These are phyloP conservation scores for Plotosus lineatus DNA, from an alignment of 2,113 vertebrate genomes.

Conservation along the genomic window DNA sequence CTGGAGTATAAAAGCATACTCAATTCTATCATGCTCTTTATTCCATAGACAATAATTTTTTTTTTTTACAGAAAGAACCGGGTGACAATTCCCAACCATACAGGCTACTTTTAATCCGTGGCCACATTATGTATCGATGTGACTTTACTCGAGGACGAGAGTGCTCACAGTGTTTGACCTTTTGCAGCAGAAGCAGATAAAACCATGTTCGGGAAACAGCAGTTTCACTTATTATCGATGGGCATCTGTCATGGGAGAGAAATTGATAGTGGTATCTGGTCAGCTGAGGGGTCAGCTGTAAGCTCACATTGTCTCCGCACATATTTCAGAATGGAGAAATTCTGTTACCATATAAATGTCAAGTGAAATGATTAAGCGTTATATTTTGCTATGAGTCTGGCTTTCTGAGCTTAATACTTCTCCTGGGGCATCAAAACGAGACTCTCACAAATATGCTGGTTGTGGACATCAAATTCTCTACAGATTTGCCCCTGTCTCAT, in stretches of 20 bases:
- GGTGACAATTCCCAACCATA: slow-evolving; percentile 30
- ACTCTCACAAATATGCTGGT: not conserved
- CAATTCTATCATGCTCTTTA: slow-evolving; percentile 20
- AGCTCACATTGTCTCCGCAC: not conserved
- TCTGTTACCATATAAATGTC: slow-evolving; percentile 11
- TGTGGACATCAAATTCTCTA: not conserved
- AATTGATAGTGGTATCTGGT: not conserved
- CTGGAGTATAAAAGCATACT: not conserved
- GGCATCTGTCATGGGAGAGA: not conserved
- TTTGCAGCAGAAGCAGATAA: slow-evolving; percentile 26
- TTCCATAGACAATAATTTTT: not conserved
- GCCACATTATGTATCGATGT: slow-evolving; percentile 25
- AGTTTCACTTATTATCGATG: slow-evolving; percentile 14
- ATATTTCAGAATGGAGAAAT: slow-evolving; percentile 4
- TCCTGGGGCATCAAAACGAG: not conserved
- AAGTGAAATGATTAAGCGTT: not conserved
- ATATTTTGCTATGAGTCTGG: not conserved
- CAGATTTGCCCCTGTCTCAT: slow-evolving; percentile 1
- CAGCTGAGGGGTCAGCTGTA: not conserved
- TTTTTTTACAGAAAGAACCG: slow-evolving; percentile 21
- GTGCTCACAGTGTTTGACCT: slow-evolving; percentile 7
- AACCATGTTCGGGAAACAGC: not conserved
- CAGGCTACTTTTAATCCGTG: slow-evolving; percentile 32
- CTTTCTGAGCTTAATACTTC: not conserved
- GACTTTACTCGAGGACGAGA: not conserved